Base-by-base conservation (phyloP, 2,113 vertebrate genomes). In the Corapipo altera region DNA sequence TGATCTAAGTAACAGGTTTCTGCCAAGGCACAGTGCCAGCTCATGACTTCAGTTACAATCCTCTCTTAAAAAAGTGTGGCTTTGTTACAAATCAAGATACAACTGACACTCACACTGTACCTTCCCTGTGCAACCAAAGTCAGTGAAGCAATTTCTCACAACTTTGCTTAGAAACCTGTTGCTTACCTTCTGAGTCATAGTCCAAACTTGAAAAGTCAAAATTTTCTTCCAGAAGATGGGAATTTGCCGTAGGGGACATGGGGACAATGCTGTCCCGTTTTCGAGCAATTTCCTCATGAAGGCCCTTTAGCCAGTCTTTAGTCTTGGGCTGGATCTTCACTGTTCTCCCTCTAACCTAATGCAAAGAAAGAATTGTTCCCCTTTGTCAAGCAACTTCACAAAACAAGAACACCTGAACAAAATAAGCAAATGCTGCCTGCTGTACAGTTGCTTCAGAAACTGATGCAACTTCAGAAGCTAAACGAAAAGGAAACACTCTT, bases 161-260 rank as follows among this genome's bases (percentile, higher is more conserved):
- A 5, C 27, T 88, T 58, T 8, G 16, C 57, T 74, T 46, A 78
- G 28, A 55, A 84, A 55, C 49, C 37, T 55, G 28, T 11, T 32
- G 72, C 96, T 77, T 26, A 98, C 98, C 98, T 97, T 98, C 98
- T 5, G 97, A 98, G 33, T 98, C 98, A 59, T 98, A 98, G 88
- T 98, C 98, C 69, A 98, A 92, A 91, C 97, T 98, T 4, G 97
- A 96, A 75, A 98, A 98, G 92, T 98, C 98, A 46, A 98, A 98
- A 76, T 93, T 98, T 90, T 98, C 98, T 91, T 98, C 98, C 66
- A 98, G 89, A 82, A 98, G 88, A 58, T 95, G 98, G 33, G 98
- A 98, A 48, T 98, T 98, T 96, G 98, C 98, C 0, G 98, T 98
- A 58, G 98, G 98, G 15, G 98, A 98, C 96, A 97, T 37, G 2